Evolutionary conservation across 1,140 invertebrate genomes (phyloP).

Genomic region (Pseudomyrmex cubaensis): DNA sequence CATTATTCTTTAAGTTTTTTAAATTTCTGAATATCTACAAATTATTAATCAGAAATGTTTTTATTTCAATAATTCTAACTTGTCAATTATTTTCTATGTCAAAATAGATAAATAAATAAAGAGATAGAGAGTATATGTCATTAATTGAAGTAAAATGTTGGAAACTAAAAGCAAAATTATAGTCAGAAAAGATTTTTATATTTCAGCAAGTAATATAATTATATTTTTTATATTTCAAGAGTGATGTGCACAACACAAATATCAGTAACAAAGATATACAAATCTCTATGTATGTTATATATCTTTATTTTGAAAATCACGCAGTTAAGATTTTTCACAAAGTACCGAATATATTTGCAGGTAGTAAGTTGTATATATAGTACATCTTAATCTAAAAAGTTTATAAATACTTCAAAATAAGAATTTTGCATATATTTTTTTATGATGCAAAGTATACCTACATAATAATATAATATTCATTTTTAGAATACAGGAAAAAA

Average conservation of each 20-base stretch:
- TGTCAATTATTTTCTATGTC: conserved; percentile 23
- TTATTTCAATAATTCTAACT: background rate
- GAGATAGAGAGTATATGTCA: too few relatives aligned
- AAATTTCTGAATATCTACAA: too few relatives aligned
- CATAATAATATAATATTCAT: conserved; percentile 47
- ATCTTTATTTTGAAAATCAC: conserved; percentile 75
- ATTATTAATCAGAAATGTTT: background rate
- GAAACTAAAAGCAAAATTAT: conserved; percentile 46
- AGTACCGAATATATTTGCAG: conserved; percentile 55
- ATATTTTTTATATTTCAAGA: background rate
- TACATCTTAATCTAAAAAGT: conserved; percentile 67
- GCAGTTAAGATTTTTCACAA: conserved; percentile 69
- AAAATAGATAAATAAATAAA: background rate
- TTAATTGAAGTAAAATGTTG: conserved; percentile 7
- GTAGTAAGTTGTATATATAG: conserved; percentile 49
- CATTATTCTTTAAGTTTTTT: too few relatives aligned
- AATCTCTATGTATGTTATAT: conserved; percentile 15
- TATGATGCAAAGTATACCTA: conserved; percentile 39
- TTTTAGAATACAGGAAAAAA: background rate
- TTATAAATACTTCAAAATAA: conserved; percentile 54
- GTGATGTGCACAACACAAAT: conserved; percentile 1
- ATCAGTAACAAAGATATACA: conserved; percentile 28
- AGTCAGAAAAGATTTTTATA: conserved; percentile 28
- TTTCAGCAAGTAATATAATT: background rate
- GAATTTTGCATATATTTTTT: conserved; percentile 36